Conservation (phyloP, 2,113 vertebrate species). For the Callaeas wilsoni region DNA sequence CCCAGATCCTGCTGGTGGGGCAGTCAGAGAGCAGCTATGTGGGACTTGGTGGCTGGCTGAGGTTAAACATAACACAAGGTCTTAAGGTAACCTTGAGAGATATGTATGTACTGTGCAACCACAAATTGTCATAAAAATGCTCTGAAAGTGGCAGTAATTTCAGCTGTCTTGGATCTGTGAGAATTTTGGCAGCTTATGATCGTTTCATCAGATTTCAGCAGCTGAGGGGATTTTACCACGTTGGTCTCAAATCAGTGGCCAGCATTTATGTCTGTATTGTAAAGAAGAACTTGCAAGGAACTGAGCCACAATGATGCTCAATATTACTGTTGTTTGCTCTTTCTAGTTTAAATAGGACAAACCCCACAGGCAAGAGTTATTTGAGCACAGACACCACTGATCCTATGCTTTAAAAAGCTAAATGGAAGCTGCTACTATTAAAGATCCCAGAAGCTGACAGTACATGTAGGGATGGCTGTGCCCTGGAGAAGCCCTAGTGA, state of each 20-base stretch:
- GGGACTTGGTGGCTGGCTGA: background rate
- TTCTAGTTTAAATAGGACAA: background rate
- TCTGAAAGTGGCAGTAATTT: background rate
- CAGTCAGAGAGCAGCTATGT: accelerated
- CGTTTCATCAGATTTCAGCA: background rate
- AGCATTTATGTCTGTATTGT: background rate
- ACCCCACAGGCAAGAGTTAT: background rate
- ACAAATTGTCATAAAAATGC: background rate
- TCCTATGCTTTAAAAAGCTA: background rate
- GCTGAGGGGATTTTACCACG: accelerated
- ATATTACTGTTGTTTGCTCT: background rate
- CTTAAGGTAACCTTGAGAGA: background rate
- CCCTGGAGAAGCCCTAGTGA: background rate
- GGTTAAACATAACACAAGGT: background rate
- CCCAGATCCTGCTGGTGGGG: background rate
- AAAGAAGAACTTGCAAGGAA: background rate
- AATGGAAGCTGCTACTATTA: background rate
- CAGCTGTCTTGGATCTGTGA: background rate
- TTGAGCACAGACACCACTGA: background rate
- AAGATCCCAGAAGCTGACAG: background rate
- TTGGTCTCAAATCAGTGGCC: background rate
- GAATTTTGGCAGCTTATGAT: background rate
- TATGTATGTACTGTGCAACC: background rate
- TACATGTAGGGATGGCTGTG: background rate
- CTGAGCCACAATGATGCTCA: background rate